Evolutionary conservation across 2,797 vertebrate species (phyloP), one percentile per base, ranked within the genome.

Genomic region (Euphonia xanthogaster): DNA sequence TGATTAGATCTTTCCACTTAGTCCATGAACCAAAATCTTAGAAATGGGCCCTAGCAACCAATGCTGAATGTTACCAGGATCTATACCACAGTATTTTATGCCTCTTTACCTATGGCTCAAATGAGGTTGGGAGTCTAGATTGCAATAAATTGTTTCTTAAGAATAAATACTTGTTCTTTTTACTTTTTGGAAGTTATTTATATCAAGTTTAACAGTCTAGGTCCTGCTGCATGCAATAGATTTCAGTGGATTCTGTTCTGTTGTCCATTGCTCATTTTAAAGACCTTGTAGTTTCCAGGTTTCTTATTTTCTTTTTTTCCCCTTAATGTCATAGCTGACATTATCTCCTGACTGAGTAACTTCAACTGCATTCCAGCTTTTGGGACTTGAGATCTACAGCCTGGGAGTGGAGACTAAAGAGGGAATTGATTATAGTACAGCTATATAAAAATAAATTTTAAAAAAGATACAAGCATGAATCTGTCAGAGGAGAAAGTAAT

Each of bases 401-500:
- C n/a, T 54, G 40, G n/a, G 42, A 88, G 45, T 23, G 39, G 65
- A 88, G 57, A 24, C 30, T 77, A 68, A 82, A 78, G 39, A 80
- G n/a, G 39, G 50, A 65, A 84, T 83, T 94, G 66, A 90, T 93
- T 86, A 37, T 58, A 66, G 58, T 31, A 48, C 31, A 86, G 44
- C 54, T 80, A 48, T 45, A 78, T 90, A 93, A 89, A 90, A 93
- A 94, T 71, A 94, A 60, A 76, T 77, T 82, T n/a, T 0, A 50
- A 71, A 86, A 71, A 67, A 90, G 45, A 72, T 80, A 51, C 25
- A 23, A 25, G n/a, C 53, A 51, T 90, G 33, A 96, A 94, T 94
- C 68, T 96, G 82, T 93, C 94, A 86, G 71, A 83, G 72, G 22
- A 83, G 72, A 82, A 86, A 94, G 83, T 78, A 87, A 93, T 93